Conservation (phyloP, 2,797 vertebrate genomes). For the Anas capensis region DNA sequence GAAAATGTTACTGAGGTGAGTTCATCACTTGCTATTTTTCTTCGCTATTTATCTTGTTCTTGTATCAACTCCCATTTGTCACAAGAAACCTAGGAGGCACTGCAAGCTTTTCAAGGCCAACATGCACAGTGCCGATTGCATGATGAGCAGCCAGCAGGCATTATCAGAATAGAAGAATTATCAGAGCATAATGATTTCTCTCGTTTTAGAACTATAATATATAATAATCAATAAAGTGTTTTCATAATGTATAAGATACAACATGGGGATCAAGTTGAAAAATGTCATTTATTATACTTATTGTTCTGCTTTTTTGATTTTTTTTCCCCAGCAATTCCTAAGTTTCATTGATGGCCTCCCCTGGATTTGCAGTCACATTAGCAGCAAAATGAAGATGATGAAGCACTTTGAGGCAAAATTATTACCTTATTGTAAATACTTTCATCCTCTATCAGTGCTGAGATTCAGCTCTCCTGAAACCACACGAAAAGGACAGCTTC, state of each 20-base stretch:
- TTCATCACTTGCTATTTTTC: constrained; percentile 56
- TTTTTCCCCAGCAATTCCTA: not conserved
- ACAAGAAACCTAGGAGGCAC: constrained; percentile 31
- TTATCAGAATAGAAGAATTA: not conserved
- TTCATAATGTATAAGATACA: not conserved
- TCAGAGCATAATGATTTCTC: not conserved
- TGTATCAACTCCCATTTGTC: constrained; percentile 43
- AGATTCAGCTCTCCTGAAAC: not conserved
- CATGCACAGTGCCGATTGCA: rapidly evolving
- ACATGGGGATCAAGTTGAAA: not conserved
- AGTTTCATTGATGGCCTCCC: not conserved
- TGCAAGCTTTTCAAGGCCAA: constrained; percentile 17
- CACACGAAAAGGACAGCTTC: not conserved
- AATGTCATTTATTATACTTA: not conserved
- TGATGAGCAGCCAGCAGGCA: not conserved
- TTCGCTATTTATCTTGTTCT: constrained; percentile 41
- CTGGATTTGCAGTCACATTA: not conserved
- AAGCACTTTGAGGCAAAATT: not conserved
- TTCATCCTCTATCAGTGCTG: not conserved
- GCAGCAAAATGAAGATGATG: not conserved
- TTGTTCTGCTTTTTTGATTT: rapidly evolving
- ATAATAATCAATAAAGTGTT: not conserved
- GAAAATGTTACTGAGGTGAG: constrained; percentile 46
- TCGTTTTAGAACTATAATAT: not conserved
- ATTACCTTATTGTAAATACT: not conserved